These are phyloP conservation scores for Nymphalis io DNA, from an alignment of 1,140 invertebrate genomes.

Conservation along the genomic window DNA sequence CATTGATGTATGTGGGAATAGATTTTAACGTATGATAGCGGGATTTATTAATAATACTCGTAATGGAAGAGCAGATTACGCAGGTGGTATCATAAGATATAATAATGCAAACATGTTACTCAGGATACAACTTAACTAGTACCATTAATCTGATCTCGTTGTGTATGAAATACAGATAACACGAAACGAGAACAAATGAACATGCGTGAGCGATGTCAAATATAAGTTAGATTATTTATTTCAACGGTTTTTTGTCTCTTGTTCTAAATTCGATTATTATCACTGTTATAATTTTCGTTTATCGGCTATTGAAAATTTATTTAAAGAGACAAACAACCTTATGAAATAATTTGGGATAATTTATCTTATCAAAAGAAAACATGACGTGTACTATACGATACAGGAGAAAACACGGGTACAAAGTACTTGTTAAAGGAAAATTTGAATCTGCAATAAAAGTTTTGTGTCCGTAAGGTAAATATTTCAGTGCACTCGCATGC, in stretches of 20 bases:
- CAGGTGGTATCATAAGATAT: constrained; percentile 38
- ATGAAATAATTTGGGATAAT: background rate
- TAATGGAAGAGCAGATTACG: constrained; percentile 41
- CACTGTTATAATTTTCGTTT: too few species aligned
- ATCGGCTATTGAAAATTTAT: background rate
- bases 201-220: constrained; percentile 61
- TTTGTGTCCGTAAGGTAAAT: constrained; percentile 17
- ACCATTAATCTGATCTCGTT: constrained; percentile 51
- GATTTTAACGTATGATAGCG: constrained; percentile 28
- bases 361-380: background rate
- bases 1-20: constrained; percentile 30
- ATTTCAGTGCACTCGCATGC: constrained; percentile 65
- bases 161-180: constrained; percentile 64
- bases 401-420: constrained; percentile 17
- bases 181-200: constrained; percentile 71
- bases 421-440: constrained; percentile 14
- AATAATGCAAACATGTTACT: constrained; percentile 48
- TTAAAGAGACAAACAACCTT: constrained; percentile 1
- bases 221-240: constrained; percentile 27
- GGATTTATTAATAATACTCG: constrained; percentile 38
- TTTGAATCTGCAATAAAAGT: background rate
- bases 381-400: constrained; percentile 9
- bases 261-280: background rate
- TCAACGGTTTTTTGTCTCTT: constrained; percentile 18
- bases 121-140: constrained; percentile 50